Percentiles rank a stretch among this genome's conserved stretches.
Evolutionary conservation across 2,797 vertebrate genomes (phyloP).

Genomic region (Phataginus tricuspis): DNA sequence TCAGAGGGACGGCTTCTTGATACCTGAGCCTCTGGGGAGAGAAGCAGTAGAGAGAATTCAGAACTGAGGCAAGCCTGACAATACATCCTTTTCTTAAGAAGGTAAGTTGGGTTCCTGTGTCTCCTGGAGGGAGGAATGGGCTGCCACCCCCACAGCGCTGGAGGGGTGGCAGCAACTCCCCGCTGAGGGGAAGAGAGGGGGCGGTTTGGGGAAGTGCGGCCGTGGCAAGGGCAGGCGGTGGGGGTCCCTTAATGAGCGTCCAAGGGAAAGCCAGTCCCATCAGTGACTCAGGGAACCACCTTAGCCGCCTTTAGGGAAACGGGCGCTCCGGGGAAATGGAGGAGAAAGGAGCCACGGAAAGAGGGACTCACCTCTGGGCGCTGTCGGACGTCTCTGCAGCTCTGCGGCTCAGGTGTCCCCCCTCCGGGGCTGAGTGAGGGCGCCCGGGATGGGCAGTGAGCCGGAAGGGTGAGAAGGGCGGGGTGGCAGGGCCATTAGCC

Average conservation of each 20-base stretch:
- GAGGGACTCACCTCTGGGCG: conserved; percentile 68
- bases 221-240: not conserved
- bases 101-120: not conserved
- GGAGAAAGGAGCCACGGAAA: not conserved
- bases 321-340: not conserved
- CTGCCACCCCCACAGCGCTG: not conserved
- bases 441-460: conserved; percentile 16
- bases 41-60: not conserved
- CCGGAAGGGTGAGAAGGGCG: conserved; percentile 61
- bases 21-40: not conserved
- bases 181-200: not conserved
- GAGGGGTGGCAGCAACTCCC: not conserved
- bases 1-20: not conserved
- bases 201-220: not conserved
- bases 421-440: not conserved
- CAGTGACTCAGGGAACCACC: not conserved
- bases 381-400: conserved; percentile 61
- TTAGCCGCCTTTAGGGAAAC: not conserved
- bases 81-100: too few relatives aligned
- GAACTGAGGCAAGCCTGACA: too few relatives aligned
- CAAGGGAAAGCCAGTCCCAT: not conserved
- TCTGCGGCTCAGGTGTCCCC: conserved; percentile 40
- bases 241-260: not conserved
- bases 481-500: conserved; percentile 65
- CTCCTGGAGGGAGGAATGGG: not conserved